Percentiles rank a stretch among this genome's conserved stretches.
These are phyloP conservation scores for Nyctibius bracteatus DNA, from an alignment of 2,113 vertebrate species.

Conservation along the genomic window DNA sequence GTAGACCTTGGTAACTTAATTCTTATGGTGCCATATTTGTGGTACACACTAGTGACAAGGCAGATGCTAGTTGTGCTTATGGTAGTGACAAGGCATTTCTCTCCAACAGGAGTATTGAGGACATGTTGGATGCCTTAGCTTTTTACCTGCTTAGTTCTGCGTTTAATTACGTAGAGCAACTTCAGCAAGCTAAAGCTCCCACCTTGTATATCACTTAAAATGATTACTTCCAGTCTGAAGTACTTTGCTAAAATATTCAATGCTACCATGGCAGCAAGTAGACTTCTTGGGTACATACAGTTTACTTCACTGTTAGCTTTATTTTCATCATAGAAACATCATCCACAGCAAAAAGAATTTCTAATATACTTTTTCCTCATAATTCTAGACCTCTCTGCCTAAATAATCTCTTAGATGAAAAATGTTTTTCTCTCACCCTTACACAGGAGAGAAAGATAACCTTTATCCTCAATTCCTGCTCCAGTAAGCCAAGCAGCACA, in stretches of 20 bases:
- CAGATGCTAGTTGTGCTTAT: neutral
- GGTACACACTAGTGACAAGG: neutral
- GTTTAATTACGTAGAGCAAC: slow-evolving; percentile 4
- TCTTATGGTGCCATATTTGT: neutral
- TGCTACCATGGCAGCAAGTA: neutral
- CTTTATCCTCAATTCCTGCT: neutral
- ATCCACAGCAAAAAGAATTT: neutral
- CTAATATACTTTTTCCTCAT: neutral
- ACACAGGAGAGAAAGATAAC: neutral
- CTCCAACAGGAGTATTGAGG: neutral
- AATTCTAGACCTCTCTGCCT: neutral
- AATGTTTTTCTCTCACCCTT: neutral
- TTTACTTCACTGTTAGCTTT: neutral
- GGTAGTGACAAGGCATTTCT: neutral
- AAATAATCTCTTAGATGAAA: slow-evolving; percentile 3
- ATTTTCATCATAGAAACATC: neutral
- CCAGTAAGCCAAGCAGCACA: neutral
- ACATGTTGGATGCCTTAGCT: neutral
- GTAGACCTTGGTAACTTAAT: neutral
- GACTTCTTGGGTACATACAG: neutral
- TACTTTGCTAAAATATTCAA: slow-evolving; percentile 5
- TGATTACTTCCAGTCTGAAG: neutral
- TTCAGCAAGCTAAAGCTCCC: neutral
- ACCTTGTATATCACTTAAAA: neutral
- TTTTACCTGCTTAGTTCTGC: neutral